A percentile compares a stretch with the other conserved stretches of the same genome.
phyloP scores from a whole-genome alignment of 64 coral and sea anemone species.

The Pocillopora verrucosa region DNA sequence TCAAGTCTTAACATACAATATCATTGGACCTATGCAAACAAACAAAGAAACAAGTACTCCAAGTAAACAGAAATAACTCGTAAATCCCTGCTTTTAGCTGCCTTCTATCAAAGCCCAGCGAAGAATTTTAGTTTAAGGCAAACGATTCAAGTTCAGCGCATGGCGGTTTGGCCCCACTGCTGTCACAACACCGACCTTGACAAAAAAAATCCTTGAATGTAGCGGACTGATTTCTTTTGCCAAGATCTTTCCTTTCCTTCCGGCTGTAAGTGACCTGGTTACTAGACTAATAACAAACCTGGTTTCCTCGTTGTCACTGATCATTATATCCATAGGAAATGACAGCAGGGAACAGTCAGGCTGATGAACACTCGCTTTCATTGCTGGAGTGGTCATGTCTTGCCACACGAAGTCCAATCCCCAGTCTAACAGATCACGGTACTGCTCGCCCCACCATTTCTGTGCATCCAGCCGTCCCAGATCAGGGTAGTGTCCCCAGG shows the following conservation, averaged over 20 bases:
- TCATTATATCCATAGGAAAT: conserved; percentile 81
- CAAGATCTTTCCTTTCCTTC: too few species aligned
- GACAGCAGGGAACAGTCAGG: conserved; percentile 57
- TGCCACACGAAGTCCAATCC: conserved; percentile 81
- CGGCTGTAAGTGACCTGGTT: not conserved
- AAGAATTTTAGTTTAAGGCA: too few species aligned
- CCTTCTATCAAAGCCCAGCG: too few species aligned
- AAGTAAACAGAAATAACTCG: too few species aligned
- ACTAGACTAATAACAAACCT: conserved; percentile 9
- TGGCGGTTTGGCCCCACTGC: too few species aligned
- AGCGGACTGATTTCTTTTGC: too few species aligned
- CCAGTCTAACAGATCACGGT: conserved; percentile 78
- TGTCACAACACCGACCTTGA: too few species aligned
- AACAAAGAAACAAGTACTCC: too few species aligned
- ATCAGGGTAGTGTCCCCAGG: conserved; percentile 80
- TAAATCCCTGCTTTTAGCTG: too few species aligned
- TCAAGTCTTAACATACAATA: not conserved
- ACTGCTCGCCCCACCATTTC: conserved; percentile 85
- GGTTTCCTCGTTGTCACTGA: conserved; percentile 77
- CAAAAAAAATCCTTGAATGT: too few species aligned
- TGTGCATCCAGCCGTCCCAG: conserved; percentile 62
- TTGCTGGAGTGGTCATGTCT: conserved; percentile 83
- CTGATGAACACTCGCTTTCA: conserved; percentile 82
- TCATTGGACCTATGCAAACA: too few species aligned
- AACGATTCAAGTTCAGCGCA: too few species aligned